phyloP scores from a whole-genome alignment of 2,888 invertebrate genomes.

The Oasisia sp. region DNA sequence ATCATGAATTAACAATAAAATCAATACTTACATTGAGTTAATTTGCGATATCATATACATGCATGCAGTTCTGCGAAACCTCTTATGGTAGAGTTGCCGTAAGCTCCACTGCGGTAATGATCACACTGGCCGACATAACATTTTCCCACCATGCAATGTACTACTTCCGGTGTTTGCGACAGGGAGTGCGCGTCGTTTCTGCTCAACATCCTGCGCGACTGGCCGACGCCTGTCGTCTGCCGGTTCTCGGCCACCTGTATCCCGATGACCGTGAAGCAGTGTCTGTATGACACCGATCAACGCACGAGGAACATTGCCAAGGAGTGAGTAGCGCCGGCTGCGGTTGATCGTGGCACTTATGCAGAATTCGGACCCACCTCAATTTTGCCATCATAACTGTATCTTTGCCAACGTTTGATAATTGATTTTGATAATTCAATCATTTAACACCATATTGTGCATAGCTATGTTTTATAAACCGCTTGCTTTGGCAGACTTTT shows the following conservation, averaged over 20 bases:
- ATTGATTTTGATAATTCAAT: too few relatives aligned
- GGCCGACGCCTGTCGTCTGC: neutral
- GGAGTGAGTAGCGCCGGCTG: neutral
- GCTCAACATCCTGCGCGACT: neutral
- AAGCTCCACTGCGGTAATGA: neutral
- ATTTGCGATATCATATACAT: too few relatives aligned
- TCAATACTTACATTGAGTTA: too few relatives aligned
- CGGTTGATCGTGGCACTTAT: neutral
- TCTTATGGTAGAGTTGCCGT: too few relatives aligned
- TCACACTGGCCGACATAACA: neutral
- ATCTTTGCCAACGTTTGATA: too few relatives aligned
- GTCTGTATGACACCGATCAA: neutral
- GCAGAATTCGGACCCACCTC: neutral
- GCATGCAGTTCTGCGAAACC: too few relatives aligned
- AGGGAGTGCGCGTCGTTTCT: neutral
- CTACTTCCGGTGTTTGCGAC: neutral
- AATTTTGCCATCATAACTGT: too few relatives aligned
- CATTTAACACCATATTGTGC: too few relatives aligned
- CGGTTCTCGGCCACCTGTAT: neutral
- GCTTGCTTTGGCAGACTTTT: too few relatives aligned
- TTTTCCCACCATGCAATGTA: neutral
- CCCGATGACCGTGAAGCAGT: neutral
- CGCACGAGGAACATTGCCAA: neutral
- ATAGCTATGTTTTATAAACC: too few relatives aligned
- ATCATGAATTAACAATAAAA: too few relatives aligned